phyloP scores from a whole-genome alignment of 2,797 vertebrate genomes.

The Lepus oiostolus region DNA sequence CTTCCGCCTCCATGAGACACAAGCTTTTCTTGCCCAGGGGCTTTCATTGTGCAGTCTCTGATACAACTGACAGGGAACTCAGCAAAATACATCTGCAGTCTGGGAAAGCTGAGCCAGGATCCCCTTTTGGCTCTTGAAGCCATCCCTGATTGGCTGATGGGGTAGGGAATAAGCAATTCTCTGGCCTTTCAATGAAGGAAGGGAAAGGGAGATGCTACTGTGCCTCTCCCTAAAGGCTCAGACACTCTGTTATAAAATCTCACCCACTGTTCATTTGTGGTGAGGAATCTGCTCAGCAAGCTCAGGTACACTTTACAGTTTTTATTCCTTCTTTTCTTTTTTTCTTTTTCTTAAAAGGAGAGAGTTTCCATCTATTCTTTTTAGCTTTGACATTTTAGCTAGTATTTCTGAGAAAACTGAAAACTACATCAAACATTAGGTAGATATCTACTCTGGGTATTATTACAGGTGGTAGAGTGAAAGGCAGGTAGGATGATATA shows the following conservation, averaged over 20 bases:
- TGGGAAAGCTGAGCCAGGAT: neutral
- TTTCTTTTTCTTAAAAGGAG: neutral
- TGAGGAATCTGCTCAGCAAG: neutral
- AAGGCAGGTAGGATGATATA: neutral
- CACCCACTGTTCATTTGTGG: neutral
- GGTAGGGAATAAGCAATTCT: neutral
- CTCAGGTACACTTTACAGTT: neutral
- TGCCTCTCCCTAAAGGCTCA: neutral
- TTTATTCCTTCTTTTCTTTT: neutral
- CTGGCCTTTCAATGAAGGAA: neutral
- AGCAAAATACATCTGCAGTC: neutral
- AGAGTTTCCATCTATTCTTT: neutral
- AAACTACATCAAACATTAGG: neutral
- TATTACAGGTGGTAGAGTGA: neutral
- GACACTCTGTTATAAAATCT: neutral
- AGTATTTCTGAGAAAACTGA: conserved; percentile 38
- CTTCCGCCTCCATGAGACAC: neutral
- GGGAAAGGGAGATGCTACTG: neutral
- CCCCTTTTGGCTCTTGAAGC: neutral
- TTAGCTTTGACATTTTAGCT: neutral
- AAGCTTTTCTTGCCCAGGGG: neutral
- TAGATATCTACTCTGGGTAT: neutral
- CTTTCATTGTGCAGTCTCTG: neutral
- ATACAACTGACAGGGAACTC: neutral
- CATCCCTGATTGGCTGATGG: neutral